A percentile compares a stretch with the other conserved stretches of the same genome.
phyloP scores from a whole-genome alignment of 2,797 vertebrate species.

The Darevskia nairensis region DNA sequence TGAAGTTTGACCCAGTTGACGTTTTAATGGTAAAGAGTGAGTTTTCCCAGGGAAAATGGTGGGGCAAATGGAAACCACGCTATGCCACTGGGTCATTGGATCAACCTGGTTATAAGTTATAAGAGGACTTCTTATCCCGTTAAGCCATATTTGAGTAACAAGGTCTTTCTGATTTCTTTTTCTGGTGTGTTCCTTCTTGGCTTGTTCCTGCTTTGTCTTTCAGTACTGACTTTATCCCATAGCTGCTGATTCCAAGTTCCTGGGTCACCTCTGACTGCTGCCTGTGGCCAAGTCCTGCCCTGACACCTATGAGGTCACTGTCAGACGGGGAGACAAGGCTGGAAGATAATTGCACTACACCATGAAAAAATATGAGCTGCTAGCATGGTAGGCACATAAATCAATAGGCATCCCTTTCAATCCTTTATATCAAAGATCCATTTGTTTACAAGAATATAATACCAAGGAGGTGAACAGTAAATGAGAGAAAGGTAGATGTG shows the following conservation, averaged over 20 bases:
- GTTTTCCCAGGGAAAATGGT: no score
- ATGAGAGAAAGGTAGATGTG: slow-evolving; percentile 52
- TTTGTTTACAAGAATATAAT: background rate
- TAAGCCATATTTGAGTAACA: no score
- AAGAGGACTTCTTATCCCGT: no score
- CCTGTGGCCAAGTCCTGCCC: background rate
- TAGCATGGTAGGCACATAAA: background rate
- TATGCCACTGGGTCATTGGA: no score
- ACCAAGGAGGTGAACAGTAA: slow-evolving; percentile 35
- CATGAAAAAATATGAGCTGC: background rate
- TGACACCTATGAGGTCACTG: background rate
- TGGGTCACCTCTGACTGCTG: background rate
- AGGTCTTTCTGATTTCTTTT: no score
- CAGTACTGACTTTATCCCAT: background rate
- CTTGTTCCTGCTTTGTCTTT: background rate
- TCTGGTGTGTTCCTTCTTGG: background rate
- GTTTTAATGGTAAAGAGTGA: no score
- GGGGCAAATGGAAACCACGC: no score
- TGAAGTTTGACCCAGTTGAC: no score
- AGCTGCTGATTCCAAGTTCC: background rate
- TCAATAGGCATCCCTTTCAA: background rate
- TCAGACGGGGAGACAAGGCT: background rate
- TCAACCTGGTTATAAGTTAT: no score
- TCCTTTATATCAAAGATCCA: background rate
- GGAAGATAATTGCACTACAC: background rate